Evolutionary conservation across 2,797 vertebrate species (phyloP).

Genomic region (Amphiprion clarkii): DNA sequence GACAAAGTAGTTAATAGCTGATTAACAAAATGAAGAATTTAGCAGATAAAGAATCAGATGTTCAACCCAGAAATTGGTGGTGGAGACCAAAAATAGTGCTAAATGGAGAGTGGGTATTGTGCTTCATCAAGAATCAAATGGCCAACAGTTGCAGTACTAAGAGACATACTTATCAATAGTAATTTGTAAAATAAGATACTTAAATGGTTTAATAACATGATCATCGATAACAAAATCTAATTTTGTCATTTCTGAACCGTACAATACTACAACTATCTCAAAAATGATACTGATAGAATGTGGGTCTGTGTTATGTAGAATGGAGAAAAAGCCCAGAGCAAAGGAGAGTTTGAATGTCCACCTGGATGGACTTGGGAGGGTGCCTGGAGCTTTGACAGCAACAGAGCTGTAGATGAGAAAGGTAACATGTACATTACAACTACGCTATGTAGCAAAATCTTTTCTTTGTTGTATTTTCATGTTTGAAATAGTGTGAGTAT

Average conservation of each 20-base stretch:
- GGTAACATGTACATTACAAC: conserved; percentile 77
- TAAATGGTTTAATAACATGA: too few species aligned
- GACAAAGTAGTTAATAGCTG: not conserved
- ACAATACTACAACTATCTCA: not conserved
- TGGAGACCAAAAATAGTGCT: not conserved
- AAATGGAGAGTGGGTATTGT: not conserved
- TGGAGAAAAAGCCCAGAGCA: conserved; percentile 90
- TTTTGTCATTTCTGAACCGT: not conserved
- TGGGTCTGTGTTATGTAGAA: conserved; percentile 85
- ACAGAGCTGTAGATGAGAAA: conserved; percentile 95
- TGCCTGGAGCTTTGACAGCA: conserved; percentile 92
- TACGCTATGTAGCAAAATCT: not conserved
- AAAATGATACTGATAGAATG: conserved; percentile 1
- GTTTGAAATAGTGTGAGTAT: not conserved
- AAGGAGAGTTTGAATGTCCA: conserved; percentile 90
- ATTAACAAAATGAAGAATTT: not conserved
- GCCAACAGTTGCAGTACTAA: too few species aligned
- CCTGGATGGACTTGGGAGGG: conserved; percentile 94
- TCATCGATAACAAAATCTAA: not conserved
- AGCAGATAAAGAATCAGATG: not conserved
- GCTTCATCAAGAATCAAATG: too few species aligned
- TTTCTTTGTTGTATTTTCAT: not conserved
- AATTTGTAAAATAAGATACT: not conserved
- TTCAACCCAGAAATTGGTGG: not conserved
- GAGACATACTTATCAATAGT: too few species aligned